Evolutionary conservation across 2,113 vertebrate species (phyloP).

Genomic region (Eublepharis macularius): DNA sequence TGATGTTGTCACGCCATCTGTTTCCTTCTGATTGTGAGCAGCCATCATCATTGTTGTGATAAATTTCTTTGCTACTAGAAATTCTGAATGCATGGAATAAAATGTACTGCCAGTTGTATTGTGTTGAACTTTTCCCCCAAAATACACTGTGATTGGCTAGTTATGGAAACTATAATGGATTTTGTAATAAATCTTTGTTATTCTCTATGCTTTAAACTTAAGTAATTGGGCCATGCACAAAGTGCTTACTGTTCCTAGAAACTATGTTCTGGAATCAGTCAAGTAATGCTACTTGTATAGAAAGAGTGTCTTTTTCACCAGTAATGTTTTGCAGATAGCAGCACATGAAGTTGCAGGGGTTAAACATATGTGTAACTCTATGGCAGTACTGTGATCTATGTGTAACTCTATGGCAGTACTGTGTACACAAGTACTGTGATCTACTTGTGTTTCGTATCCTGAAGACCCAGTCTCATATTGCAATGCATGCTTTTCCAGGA

Average conservation of each 20-base stretch:
- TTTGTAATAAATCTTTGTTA: background rate
- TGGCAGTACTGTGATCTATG: too few relatives aligned
- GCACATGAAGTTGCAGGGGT: background rate
- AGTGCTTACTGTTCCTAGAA: background rate
- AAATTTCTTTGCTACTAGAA: slow-evolving; percentile 66
- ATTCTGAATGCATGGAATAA: slow-evolving; percentile 59
- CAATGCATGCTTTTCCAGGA: background rate
- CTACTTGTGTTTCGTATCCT: background rate
- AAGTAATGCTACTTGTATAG: background rate
- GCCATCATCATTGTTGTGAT: slow-evolving; percentile 54
- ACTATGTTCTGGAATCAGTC: background rate
- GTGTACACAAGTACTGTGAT: too few relatives aligned
- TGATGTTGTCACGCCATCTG: slow-evolving; percentile 62
- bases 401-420: background rate
- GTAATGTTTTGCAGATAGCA: background rate
- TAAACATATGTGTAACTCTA: background rate
- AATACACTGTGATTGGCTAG: background rate
- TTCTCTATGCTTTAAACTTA: background rate
- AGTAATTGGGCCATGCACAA: background rate
- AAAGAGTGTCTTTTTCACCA: background rate
- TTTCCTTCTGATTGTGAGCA: slow-evolving; percentile 61
- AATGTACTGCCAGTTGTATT: slow-evolving; percentile 58
- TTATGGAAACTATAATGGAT: background rate
- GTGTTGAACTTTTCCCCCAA: slow-evolving; percentile 27
- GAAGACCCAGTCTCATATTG: background rate